A percentile compares a stretch with the other conserved stretches of the same genome.
These are phyloP conservation scores for Columba guinea DNA, from an alignment of 2,797 vertebrate species.

Conservation along the genomic window DNA sequence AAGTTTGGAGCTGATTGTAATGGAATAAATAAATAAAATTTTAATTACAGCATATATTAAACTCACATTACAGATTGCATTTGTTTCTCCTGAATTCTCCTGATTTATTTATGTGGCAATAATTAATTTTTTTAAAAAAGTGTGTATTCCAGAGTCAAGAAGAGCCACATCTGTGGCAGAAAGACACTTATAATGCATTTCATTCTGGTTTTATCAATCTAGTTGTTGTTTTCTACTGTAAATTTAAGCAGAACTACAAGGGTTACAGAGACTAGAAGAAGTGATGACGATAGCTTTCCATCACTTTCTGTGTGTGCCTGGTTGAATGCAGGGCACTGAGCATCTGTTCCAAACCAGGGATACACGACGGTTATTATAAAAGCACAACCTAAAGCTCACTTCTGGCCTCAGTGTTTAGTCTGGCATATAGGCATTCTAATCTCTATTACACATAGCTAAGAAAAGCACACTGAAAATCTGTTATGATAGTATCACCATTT, in stretches of 20 bases:
- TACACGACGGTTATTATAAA: not conserved
- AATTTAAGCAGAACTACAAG: conserved; percentile 15
- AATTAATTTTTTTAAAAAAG: not conserved
- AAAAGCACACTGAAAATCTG: not conserved
- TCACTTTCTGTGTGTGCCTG: not conserved
- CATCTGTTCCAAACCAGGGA: conserved; percentile 1
- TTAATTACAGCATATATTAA: not conserved
- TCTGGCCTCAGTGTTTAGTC: not conserved
- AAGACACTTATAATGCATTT: not conserved
- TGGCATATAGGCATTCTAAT: not conserved
- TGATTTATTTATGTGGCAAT: not conserved
- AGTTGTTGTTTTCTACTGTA: conserved; percentile 22
- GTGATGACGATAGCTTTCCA: conserved; percentile 31
- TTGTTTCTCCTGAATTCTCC: not conserved
- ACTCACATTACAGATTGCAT: not conserved
- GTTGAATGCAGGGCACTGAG: not conserved
- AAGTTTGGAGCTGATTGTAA: not conserved
- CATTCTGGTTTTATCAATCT: not conserved
- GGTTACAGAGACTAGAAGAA: not conserved
- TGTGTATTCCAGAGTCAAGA: not conserved
- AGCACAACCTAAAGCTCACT: not conserved
- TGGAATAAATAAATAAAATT: not conserved
- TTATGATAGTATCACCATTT: not conserved
- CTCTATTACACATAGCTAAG: not conserved
- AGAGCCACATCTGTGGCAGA: not conserved